Evolutionary conservation across 2,113 vertebrate species (phyloP), one percentile per base, ranked within the genome.

Genomic region (Colinus virginianus): DNA sequence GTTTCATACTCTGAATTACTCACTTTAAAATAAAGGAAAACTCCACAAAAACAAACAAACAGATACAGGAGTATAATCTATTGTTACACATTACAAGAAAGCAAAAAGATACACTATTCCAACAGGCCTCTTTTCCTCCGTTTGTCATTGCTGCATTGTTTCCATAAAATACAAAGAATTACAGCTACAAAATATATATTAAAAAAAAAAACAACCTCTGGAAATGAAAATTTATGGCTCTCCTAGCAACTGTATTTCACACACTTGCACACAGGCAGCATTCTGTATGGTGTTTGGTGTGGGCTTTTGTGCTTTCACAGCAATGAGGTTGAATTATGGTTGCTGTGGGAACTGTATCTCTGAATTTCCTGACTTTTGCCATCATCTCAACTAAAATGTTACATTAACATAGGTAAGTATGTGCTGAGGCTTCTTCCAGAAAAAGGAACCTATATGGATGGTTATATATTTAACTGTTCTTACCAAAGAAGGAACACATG

Each of bases 271-370:
- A 51, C 46, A 83, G 56, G 55, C 75, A 64, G 56, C 40, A 93
- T 92, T 90, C 56, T 85, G 59, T 53, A 83, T 34, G 38, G n/a
- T 85, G 63, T 83, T 48, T 82, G 61, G 75, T 85, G 61, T 2
- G 10, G 92, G 93, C 71, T 94, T 96, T 90, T 94, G 87, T 94
- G 84, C 78, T 90, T 92, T 94, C 84, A 58, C 87, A 93, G 91
- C 78, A 90, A 56, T 25, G 6, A 92, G 51, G 81, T 51, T 95
- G 93, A 96, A 91, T 94, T 96, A 86, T 78, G 95, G 96, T 96
- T 96, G 95, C 96, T 96, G 95, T 96, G 94, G 96, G 95, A 96
- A 96, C 96, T 93, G 77, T 71, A 92, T 83, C 84, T 94, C 82
- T 53, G 72, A 90, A 90, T 95, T 94, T 93, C 78, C 75, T 94